Evolutionary conservation across 2,797 vertebrate species (phyloP), one percentile per base, ranked within the genome.

Genomic region (Scolopax bukidnonensis): DNA sequence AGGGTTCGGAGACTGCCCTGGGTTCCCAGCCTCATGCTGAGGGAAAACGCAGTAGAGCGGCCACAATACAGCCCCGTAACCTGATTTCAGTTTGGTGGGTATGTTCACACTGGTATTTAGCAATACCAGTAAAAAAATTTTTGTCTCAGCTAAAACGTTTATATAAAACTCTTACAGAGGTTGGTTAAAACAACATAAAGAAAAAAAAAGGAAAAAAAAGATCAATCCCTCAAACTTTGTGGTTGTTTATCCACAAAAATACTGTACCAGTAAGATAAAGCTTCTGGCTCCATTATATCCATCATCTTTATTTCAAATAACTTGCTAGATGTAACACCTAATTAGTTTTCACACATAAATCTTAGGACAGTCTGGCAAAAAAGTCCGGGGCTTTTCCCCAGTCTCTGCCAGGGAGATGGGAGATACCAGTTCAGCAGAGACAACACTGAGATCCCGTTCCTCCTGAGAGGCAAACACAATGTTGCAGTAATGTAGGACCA

Each of bases 331-430:
- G 7, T 28, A 81, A 56, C 13, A 74, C 25, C 11, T 12, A 27
- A 64, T 48, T 38, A 27, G 13, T 38, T 68, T 78, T 90, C 38
- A 36, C 9, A 16, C 20, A 24, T 48, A 57, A 78, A 40, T 32
- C 11, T 74, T 54, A 82, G 4, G 20, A 53, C 9, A 61, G 6
- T 4, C 24, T 54, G 45, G 33, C 27, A 85, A 41, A 27, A 27
- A 17, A 8, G 12, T 15, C n/a, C n/a, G 6, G 11, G 10, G 0
- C 1, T 24, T 63, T 27, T 8, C 25, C 21, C 33, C 30, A 67
- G 1, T 6, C 16, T 87, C 33, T 38, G 5, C 2, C 24, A 27
- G 13, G 30, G 9, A 75, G 40, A 82, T 7, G 16, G 16, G 60
- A 77, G n/a, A 59, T 2, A 32, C 1, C 16, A 40, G 14, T 53